Evolutionary conservation across 2,113 vertebrate species (phyloP).

Genomic region (Petrocephalus microphthalmus): DNA sequence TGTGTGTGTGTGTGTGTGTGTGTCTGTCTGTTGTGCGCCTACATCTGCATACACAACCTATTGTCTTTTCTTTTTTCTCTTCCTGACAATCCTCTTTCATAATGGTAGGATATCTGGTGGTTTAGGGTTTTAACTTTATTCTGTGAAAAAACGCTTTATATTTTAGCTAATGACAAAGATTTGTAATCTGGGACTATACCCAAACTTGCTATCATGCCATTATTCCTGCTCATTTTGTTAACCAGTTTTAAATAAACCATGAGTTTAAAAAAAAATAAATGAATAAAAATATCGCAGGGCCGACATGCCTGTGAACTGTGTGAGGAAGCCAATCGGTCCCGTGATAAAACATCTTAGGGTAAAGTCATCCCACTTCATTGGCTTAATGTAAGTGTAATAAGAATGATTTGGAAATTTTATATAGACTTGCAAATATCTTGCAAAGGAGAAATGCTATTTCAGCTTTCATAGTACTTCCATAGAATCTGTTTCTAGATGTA

Average conservation of each 20-base stretch:
- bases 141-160: background rate
- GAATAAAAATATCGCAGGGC: background rate
- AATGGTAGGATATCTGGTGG: background rate
- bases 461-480: background rate
- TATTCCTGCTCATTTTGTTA: background rate
- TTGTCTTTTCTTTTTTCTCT: background rate
- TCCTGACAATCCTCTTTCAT: background rate
- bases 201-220: background rate
- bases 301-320: background rate
- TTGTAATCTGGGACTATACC: background rate
- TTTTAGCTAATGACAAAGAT: background rate
- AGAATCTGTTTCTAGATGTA: background rate
- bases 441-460: background rate
- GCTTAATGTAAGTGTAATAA: slow-evolving; percentile 8
- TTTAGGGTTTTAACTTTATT: background rate
- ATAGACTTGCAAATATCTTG: background rate
- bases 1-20: background rate
- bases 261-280: background rate
- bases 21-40: background rate
- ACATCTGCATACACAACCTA: background rate
- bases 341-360: background rate
- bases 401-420: slow-evolving; percentile 12
- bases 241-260: background rate
- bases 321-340: background rate
- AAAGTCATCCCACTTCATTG: background rate